A percentile compares a stretch with the other conserved stretches of the same genome.
These are phyloP conservation scores for Lordiphosa clarofinis DNA, from an alignment of 1,140 invertebrate genomes.

Conservation along the genomic window DNA sequence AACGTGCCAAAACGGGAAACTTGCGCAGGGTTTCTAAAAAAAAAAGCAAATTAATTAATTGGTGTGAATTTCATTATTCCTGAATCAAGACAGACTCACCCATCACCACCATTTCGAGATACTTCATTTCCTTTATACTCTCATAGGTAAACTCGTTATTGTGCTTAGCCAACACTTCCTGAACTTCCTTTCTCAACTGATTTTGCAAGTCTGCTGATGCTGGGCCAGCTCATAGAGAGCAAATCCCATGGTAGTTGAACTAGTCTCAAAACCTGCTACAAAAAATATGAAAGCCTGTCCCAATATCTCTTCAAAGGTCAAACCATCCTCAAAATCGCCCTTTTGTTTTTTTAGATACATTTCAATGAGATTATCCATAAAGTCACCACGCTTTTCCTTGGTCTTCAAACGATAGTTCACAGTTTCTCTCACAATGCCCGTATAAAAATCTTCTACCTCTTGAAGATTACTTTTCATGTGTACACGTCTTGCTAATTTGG, in stretches of 20 bases:
- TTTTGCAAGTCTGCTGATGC: conserved; percentile 79
- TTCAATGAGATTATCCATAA: conserved; percentile 69
- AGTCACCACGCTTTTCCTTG: conserved; percentile 59
- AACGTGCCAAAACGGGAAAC: neutral
- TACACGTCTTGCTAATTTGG: conserved; percentile 6
- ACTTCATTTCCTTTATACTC: conserved; percentile 81
- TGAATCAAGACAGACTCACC: neutral
- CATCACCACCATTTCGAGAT: conserved; percentile 80
- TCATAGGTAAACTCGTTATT: conserved; percentile 78
- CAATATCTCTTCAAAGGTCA: conserved; percentile 27
- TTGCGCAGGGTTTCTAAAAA: conserved; percentile 1
- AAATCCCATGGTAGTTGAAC: conserved; percentile 72
- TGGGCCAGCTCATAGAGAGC: conserved; percentile 81
- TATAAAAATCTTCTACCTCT: conserved; percentile 66
- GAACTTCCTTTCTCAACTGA: conserved; percentile 9
- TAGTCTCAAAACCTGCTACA: conserved; percentile 47
- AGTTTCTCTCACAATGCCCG: conserved; percentile 55
- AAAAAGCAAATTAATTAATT: neutral
- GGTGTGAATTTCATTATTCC: too few relatives aligned
- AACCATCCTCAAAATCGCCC: conserved; percentile 13
- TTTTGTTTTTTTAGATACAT: conserved; percentile 22
- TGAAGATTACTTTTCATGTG: neutral
- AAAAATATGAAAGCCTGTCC: conserved; percentile 45
- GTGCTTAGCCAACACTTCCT: neutral
- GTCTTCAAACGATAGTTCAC: conserved; percentile 70